phyloP scores from a whole-genome alignment of 2,797 vertebrate species.

The Bradypodion pumilum region DNA sequence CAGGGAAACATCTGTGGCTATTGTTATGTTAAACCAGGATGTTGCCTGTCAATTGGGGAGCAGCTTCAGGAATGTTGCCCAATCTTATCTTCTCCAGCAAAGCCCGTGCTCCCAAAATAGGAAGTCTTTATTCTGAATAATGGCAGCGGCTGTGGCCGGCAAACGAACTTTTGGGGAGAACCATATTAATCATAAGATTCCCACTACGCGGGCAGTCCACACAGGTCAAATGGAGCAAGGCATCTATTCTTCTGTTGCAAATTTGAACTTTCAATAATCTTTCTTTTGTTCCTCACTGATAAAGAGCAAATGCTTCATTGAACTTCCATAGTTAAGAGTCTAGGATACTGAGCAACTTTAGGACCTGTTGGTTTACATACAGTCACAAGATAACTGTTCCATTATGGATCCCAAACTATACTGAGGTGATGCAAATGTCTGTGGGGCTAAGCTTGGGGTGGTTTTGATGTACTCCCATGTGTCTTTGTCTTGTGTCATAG shows the following conservation, averaged over 20 bases:
- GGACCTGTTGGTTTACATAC: background rate
- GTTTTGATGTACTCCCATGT: background rate
- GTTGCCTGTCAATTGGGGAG: too few species aligned
- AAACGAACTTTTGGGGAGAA: too few species aligned
- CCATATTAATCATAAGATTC: too few species aligned
- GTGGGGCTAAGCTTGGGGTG: background rate
- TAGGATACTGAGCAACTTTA: background rate
- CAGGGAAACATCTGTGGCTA: too few species aligned
- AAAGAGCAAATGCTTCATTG: slow-evolving; percentile 4
- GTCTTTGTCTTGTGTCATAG: too few species aligned
- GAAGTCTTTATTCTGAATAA: too few species aligned
- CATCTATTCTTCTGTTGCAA: background rate
- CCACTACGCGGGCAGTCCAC: too few species aligned
- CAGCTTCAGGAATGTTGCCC: too few species aligned
- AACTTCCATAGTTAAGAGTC: slow-evolving; percentile 1
- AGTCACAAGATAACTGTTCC: background rate
- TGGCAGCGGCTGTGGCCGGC: too few species aligned
- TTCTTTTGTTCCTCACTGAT: slow-evolving; percentile 12
- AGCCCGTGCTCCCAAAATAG: too few species aligned
- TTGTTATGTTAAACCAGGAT: too few species aligned
- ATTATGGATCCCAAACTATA: background rate
- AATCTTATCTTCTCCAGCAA: too few species aligned
- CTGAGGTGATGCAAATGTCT: background rate
- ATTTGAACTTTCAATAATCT: background rate
- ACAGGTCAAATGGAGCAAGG: slow-evolving; percentile 2